Percentiles rank a stretch among this genome's conserved stretches.
These are phyloP conservation scores for Mixornis gularis DNA, from an alignment of 2,113 vertebrate genomes.

Conservation along the genomic window DNA sequence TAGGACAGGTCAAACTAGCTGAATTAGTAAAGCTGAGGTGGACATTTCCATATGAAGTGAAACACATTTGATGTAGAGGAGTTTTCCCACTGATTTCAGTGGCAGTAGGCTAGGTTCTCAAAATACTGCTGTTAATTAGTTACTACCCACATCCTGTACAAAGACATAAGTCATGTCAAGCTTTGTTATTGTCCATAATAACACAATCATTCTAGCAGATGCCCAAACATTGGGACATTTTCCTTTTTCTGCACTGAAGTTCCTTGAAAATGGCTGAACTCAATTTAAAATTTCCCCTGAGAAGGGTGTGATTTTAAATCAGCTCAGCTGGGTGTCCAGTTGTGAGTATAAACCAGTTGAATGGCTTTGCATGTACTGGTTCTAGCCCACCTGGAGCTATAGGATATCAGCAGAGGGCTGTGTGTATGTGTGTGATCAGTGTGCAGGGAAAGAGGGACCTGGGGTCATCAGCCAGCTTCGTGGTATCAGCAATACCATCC, in stretches of 20 bases:
- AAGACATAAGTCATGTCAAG: background rate
- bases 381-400: background rate
- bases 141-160: background rate
- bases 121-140: background rate
- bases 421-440: fast-evolving
- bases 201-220: background rate
- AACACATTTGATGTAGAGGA: background rate
- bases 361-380: background rate
- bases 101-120: background rate
- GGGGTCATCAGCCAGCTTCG: background rate
- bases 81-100: background rate
- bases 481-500: background rate
- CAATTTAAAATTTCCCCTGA: background rate
- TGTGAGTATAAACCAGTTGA: background rate
- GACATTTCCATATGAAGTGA: background rate
- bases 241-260: background rate
- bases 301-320: background rate
- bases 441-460: background rate
- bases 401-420: background rate
- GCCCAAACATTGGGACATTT: background rate
- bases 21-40: background rate
- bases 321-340: background rate
- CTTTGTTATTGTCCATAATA: background rate
- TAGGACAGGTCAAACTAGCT: background rate
- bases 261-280: background rate